These are phyloP conservation scores for Ceuthmochares aereus DNA, from an alignment of 2,113 vertebrate genomes.

Conservation along the genomic window DNA sequence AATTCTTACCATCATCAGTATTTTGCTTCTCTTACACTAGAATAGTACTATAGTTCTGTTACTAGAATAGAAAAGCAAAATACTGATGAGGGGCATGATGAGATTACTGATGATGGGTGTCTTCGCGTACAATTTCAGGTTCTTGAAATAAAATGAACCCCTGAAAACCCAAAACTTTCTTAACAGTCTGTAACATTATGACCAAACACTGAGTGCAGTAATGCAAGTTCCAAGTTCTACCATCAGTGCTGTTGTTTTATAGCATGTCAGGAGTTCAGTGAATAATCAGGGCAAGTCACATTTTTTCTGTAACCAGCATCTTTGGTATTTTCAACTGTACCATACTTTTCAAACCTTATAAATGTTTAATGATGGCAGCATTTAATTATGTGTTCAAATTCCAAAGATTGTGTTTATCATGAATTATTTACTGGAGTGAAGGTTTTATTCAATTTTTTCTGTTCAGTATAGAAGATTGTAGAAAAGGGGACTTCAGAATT, in stretches of 20 bases:
- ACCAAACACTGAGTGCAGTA: background rate
- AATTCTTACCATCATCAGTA: background rate
- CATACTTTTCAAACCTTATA: conserved; percentile 64
- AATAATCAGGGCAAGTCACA: conserved; percentile 5
- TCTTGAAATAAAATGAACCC: background rate
- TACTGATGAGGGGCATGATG: too few relatives aligned
- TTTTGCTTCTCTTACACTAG: background rate
- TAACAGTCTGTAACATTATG: background rate
- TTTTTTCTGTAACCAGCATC: background rate
- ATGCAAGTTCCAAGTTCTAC: background rate
- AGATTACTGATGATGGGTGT: background rate
- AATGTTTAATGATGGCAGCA: conserved; percentile 71
- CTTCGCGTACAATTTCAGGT: background rate
- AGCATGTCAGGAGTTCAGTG: background rate
- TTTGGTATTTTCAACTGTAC: conserved; percentile 43
- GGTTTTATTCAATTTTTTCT: background rate
- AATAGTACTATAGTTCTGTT: background rate
- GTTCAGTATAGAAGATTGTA: conserved; percentile 10
- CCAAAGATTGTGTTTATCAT: conserved; percentile 67
- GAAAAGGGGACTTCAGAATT: background rate
- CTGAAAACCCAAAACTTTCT: background rate
- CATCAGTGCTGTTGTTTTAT: background rate
- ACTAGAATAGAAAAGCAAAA: too few relatives aligned
- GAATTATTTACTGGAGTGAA: conserved; percentile 74
- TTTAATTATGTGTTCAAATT: conserved; percentile 74